phyloP scores from a whole-genome alignment of 2,797 vertebrate species.

The Danio tinwini region DNA sequence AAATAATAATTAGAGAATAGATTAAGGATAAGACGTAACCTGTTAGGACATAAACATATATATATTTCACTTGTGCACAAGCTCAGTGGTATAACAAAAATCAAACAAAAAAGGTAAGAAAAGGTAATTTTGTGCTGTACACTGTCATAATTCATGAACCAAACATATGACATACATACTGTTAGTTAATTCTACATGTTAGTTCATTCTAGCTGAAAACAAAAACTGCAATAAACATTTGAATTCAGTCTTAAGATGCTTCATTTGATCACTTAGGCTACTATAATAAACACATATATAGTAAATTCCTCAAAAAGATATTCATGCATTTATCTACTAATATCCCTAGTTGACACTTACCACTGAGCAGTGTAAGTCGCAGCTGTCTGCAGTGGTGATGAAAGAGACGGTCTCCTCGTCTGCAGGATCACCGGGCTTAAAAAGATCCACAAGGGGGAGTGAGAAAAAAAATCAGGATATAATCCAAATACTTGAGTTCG shows the following conservation, averaged over 20 bases:
- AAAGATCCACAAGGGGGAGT: slow-evolving; percentile 54
- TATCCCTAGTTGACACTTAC: slow-evolving; percentile 34
- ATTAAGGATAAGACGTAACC: background rate
- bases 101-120: background rate
- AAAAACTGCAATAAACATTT: background rate
- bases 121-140: too few relatives aligned
- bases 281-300: slow-evolving; percentile 11
- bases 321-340: background rate
- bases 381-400: slow-evolving; percentile 25
- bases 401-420: slow-evolving; percentile 59
- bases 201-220: background rate
- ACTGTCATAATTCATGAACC: background rate
- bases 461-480: slow-evolving; percentile 50
- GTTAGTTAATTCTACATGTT: background rate
- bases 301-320: background rate
- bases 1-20: background rate
- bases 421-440: slow-evolving; percentile 62
- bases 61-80: background rate
- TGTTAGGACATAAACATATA: background rate
- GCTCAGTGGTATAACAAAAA: background rate
- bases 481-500: slow-evolving; percentile 70
- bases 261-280: background rate
- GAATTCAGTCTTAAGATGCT: background rate
- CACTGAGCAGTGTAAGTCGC: slow-evolving; percentile 12
- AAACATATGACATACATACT: background rate